phyloP scores from a whole-genome alignment of 2,113 vertebrate genomes.

The Psilopogon haemacephalus region DNA sequence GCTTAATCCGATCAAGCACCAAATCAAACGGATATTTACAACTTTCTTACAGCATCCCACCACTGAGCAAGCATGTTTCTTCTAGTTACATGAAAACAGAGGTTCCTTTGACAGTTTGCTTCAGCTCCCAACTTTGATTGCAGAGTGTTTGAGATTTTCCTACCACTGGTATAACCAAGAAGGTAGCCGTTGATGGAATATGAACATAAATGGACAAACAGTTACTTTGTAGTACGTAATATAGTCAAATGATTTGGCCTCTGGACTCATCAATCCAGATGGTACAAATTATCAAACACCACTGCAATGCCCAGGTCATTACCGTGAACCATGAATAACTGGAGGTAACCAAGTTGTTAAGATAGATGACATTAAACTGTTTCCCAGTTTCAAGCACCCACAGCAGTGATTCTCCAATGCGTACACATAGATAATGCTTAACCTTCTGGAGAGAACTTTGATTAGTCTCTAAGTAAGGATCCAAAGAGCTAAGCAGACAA shows the following conservation, averaged over 20 bases:
- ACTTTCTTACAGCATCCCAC: not conserved
- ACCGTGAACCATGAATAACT: not conserved
- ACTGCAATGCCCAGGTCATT: not conserved
- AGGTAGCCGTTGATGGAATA: not conserved
- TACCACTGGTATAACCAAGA: not conserved
- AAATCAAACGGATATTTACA: not conserved
- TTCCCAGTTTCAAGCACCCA: not conserved
- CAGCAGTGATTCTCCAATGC: not conserved
- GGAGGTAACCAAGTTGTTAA: not conserved
- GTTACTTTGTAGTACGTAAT: not conserved
- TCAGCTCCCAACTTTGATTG: not conserved
- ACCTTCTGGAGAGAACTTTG: not conserved
- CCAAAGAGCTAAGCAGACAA: not conserved
- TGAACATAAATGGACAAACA: not conserved
- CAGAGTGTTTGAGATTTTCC: not conserved
- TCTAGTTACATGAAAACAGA: not conserved
- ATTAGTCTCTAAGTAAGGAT: not conserved
- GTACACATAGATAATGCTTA: not conserved
- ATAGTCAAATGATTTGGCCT: not conserved
- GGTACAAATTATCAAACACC: not conserved
- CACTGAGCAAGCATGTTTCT: not conserved
- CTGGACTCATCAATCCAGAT: not conserved
- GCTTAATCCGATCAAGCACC: not conserved
- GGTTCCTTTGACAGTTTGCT: not conserved
- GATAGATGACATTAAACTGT: not conserved